Conservation (phyloP, 1,140 invertebrate genomes). For the Mizuhopecten yessoensis region DNA sequence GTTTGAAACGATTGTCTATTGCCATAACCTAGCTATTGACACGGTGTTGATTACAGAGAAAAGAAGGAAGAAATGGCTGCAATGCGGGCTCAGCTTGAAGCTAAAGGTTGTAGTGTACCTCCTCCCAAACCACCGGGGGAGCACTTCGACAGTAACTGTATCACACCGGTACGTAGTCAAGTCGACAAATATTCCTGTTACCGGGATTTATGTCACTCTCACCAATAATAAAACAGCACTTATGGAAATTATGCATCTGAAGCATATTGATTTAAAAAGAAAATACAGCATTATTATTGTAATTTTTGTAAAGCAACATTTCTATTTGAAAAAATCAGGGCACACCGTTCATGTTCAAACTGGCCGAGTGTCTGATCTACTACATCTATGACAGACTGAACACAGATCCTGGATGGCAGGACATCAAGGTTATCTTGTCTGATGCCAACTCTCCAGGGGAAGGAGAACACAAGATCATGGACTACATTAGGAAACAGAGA, state of each 20-base stretch:
- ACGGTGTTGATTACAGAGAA: constrained; percentile 85
- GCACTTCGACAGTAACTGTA: constrained; percentile 99
- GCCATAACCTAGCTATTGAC: too few relatives aligned
- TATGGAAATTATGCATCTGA: too few relatives aligned
- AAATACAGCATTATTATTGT: too few relatives aligned
- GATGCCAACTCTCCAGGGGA: constrained; percentile 99
- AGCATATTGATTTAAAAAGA: too few relatives aligned
- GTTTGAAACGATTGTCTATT: too few relatives aligned
- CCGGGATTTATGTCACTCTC: too few relatives aligned
- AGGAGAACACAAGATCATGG: constrained; percentile 99
- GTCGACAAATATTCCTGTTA: too few relatives aligned
- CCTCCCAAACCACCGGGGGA: constrained; percentile 94
- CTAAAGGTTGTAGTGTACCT: constrained; percentile 92
- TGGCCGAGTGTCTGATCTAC: constrained; percentile 97
- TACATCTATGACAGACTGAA: constrained; percentile 98
- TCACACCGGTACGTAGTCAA: constrained; percentile 89
- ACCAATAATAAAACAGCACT: too few relatives aligned
- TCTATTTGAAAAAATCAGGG: constrained; percentile 86
- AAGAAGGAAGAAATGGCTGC: constrained; percentile 92
- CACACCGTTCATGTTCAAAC: constrained; percentile 98
- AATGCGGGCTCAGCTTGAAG: constrained; percentile 86
- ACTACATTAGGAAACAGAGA: constrained; percentile 97
- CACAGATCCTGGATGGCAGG: constrained; percentile 97
- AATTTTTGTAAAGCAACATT: neutral
- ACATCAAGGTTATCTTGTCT: constrained; percentile 96